Conservation (phyloP, 2,113 vertebrate genomes). For the Puntigrus tetrazona region DNA sequence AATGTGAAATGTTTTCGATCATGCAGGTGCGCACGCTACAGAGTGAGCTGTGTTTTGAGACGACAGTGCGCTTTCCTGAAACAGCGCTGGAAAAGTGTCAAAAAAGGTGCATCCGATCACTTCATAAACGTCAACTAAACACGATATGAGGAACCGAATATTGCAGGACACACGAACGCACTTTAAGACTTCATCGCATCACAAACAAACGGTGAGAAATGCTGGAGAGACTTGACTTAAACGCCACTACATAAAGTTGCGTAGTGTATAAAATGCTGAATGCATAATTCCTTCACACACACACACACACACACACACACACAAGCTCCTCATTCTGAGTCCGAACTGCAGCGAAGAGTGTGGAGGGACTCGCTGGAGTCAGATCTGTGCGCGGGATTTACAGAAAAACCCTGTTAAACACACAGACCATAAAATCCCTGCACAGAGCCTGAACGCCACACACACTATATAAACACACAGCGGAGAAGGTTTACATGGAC, state of each 20-base stretch:
- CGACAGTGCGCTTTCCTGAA: not conserved
- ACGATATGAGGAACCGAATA: not conserved
- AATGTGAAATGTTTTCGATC: not conserved
- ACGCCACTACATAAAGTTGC: not conserved
- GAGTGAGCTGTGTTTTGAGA: not conserved
- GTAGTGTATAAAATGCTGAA: not conserved
- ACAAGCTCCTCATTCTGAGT: not conserved
- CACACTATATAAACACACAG: constrained; percentile 3
- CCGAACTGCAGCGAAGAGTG: not conserved
- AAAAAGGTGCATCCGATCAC: not conserved
- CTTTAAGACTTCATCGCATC: not conserved
- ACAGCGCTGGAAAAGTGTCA: too few relatives aligned
- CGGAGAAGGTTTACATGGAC: not conserved
- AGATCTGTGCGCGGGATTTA: not conserved
- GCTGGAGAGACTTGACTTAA: not conserved
- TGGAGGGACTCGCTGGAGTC: not conserved
- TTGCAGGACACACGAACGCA: not conserved
- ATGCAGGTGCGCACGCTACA: not conserved
- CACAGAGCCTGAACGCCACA: not conserved
- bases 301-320: too few relatives aligned
- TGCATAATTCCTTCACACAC: too few relatives aligned
- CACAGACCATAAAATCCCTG: not conserved
- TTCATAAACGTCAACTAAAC: not conserved
- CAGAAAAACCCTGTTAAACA: not conserved
- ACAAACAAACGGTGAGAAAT: not conserved